These are phyloP conservation scores for Bombus terrestris DNA, from an alignment of 1,140 invertebrate genomes.

Conservation along the genomic window DNA sequence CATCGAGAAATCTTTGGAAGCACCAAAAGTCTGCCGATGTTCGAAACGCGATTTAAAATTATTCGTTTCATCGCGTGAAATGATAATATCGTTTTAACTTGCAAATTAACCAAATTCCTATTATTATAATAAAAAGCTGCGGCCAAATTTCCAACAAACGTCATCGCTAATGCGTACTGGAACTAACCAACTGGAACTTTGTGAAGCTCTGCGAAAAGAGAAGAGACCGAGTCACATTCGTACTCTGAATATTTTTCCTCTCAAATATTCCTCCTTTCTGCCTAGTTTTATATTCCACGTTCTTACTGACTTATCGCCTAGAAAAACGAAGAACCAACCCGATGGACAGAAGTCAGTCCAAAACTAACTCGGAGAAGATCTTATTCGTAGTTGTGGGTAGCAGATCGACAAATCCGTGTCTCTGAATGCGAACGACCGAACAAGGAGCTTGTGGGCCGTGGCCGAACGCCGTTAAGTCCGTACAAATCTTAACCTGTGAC, in stretches of 20 bases:
- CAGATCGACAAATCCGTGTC: neutral
- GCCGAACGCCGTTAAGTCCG: neutral
- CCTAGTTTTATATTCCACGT: neutral
- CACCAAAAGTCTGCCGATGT: accelerated
- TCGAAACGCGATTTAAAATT: too few species aligned
- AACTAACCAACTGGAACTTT: neutral
- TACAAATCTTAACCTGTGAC: constrained; percentile 31
- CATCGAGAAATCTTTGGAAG: too few species aligned
- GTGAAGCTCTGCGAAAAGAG: neutral
- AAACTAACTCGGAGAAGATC: neutral
- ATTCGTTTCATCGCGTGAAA: too few species aligned
- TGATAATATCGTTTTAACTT: neutral
- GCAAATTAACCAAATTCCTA: too few species aligned
- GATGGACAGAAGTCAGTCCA: neutral
- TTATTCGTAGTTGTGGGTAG: neutral
- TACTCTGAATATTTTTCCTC: neutral
- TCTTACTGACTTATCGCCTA: neutral
- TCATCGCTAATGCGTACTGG: neutral
- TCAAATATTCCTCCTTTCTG: neutral
- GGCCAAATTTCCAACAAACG: too few species aligned
- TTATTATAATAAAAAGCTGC: too few species aligned
- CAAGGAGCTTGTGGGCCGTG: neutral
- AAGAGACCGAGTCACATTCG: neutral
- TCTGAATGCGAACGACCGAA: neutral
- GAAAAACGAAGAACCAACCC: neutral